phyloP scores from a whole-genome alignment of 1,140 invertebrate species.

The Caenorhabditis briggsae region DNA sequence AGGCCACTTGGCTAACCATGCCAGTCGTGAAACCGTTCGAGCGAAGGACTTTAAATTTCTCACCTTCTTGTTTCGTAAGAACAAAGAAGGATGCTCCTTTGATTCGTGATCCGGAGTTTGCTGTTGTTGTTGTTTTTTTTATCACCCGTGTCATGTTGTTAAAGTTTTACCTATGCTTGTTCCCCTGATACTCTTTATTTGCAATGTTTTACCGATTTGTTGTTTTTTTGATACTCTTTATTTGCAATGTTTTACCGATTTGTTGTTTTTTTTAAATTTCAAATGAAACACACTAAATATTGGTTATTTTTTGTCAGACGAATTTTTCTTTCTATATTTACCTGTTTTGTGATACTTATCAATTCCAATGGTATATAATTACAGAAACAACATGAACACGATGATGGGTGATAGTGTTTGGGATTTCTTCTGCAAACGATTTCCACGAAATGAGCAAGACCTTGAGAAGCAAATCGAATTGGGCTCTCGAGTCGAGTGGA shows the following conservation, averaged over 20 bases:
- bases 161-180: no score
- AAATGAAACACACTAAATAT: no score
- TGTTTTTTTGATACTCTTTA: no score
- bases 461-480: neutral
- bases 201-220: no score
- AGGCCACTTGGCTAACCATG: neutral
- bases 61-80: neutral
- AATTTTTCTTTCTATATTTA: no score
- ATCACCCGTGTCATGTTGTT: no score
- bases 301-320: no score
- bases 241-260: no score
- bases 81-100: slow-evolving; percentile 5
- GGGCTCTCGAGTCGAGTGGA: neutral
- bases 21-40: neutral
- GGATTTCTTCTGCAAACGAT: slow-evolving; percentile 21
- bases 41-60: neutral
- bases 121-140: no score
- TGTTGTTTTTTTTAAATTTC: no score
- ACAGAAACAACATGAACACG: neutral
- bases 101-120: neutral
- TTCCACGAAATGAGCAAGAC: neutral
- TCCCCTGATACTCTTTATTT: no score
- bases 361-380: neutral
- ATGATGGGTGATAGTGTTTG: neutral
- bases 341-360: no score